Evolutionary conservation across 2,113 vertebrate species (phyloP).

Genomic region (Dunckerocampus dactyliophorus): DNA sequence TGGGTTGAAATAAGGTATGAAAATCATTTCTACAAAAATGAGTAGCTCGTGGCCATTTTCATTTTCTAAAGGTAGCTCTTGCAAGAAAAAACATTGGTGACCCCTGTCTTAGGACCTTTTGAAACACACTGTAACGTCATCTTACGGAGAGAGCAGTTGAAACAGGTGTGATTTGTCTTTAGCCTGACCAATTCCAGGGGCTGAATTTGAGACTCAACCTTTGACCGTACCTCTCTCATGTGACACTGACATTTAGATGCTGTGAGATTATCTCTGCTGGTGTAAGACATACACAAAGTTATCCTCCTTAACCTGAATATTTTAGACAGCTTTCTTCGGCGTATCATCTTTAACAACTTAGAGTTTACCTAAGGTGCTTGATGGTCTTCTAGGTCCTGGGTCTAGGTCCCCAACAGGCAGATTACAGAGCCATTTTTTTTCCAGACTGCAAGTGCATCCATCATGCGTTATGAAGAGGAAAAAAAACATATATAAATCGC

Average conservation of each 20-base stretch:
- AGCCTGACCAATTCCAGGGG: background rate
- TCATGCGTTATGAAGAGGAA: too few relatives aligned
- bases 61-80: too few relatives aligned
- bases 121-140: background rate
- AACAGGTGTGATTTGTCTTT: background rate
- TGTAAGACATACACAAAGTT: background rate
- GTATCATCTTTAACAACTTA: constrained; percentile 1
- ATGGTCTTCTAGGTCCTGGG: too few relatives aligned
- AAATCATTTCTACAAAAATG: too few relatives aligned
- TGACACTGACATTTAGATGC: constrained; percentile 5
- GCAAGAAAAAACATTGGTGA: too few relatives aligned
- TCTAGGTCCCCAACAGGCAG: too few relatives aligned
- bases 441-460: too few relatives aligned
- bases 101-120: background rate
- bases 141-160: background rate
- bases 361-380: background rate
- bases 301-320: background rate
- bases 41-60: too few relatives aligned
- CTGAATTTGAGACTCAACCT: background rate
- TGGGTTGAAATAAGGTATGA: too few relatives aligned
- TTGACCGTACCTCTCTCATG: background rate
- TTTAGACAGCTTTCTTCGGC: background rate
- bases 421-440: too few relatives aligned
- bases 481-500: too few relatives aligned
- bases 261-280: background rate